Base-by-base conservation (phyloP, 2,888 invertebrate genomes). In the Archips xylosteana region DNA sequence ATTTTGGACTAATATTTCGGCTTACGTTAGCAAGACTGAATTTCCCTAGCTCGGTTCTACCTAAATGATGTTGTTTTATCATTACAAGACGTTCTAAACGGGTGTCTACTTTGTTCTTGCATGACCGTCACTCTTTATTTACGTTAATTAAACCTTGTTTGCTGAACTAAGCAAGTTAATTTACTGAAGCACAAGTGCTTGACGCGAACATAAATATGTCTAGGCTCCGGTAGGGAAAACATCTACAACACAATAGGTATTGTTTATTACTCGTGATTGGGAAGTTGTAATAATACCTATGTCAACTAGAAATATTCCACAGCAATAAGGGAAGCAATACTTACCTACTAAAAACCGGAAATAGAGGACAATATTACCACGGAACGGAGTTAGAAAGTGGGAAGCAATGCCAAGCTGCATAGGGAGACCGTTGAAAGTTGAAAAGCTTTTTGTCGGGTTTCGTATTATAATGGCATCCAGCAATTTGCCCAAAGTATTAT, bases 61-160 rank as follows among this genome's bases (percentile, higher is more conserved):
- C 61, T 45, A 67, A 67, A 63, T 63, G 54, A 32, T 73, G 67
- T 63, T 73, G 62, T 73, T 68, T 68, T 73, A 73, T 68, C 63
- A 68, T 73, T 63, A 68, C 63, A 59, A 39, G 0, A 23, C n/a
- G 15, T n/a, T 13, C 68, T 59, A 51, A 68, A 47, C 34, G 62
- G 60, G 65, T 61, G 60, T 54, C 54, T 72, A 62, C 62, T 68
- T 68, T 15, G 68, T 73, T 62, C 63, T 68, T 59, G 63, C 62
- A 68, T 73, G 72, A 32, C 72, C 42, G 68, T 73, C 72, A 63
- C 68, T 73, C 62, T 68, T 63, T 73, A 63, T 73, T 73, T 73
- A 54, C 68, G 63, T 68, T 68, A 73, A 63, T 68, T 73, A 68
- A 73, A 59, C 67, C 63, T 47, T 68, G 68, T 73, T 68, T 73